phyloP scores from a whole-genome alignment of 1,140 invertebrate genomes.

The Diorhabda sublineata region DNA sequence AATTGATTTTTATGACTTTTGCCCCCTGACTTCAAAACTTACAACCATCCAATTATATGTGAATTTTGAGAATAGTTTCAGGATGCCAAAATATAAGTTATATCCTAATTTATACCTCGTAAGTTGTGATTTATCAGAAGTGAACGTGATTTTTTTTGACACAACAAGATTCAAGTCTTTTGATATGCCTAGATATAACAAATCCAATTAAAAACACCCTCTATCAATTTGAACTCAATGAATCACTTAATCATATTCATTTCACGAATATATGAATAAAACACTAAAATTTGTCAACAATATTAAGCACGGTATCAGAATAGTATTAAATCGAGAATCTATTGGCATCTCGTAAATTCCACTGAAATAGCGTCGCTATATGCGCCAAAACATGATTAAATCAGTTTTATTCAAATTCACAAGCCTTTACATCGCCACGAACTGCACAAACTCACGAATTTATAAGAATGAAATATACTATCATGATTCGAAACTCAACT shows the following conservation, averaged over 20 bases:
- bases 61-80: too few relatives aligned
- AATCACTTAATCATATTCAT: background rate
- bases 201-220: too few relatives aligned
- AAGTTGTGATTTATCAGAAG: too few relatives aligned
- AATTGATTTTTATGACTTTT: too few relatives aligned
- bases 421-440: background rate
- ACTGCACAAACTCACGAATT: background rate
- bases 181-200: too few relatives aligned
- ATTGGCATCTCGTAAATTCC: background rate
- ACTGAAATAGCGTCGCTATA: background rate
- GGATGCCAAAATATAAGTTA: too few relatives aligned
- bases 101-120: too few relatives aligned
- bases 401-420: constrained; percentile 2
- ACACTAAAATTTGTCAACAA: background rate
- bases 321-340: background rate
- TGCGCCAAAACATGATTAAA: background rate
- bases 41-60: too few relatives aligned
- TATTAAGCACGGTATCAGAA: background rate
- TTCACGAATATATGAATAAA: background rate
- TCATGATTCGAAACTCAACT: background rate
- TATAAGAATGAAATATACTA: background rate
- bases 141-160: too few relatives aligned
- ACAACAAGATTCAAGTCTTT: too few relatives aligned
- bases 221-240: too few relatives aligned
- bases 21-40: too few relatives aligned